Percentiles rank a stretch among this genome's conserved stretches.
phyloP scores from a whole-genome alignment of 2,888 invertebrate species.

The Octonoba sinensis region DNA sequence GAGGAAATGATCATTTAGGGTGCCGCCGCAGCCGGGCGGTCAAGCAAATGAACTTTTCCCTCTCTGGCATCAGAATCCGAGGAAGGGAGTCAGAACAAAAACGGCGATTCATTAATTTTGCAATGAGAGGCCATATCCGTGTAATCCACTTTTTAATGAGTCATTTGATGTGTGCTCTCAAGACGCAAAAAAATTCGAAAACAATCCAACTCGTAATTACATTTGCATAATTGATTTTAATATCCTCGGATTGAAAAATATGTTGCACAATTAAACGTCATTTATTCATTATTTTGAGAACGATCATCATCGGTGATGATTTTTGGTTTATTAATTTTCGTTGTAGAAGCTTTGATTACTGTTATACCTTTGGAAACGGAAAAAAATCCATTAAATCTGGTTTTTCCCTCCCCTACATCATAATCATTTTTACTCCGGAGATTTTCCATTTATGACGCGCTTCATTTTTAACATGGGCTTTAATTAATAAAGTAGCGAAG shows the following conservation, averaged over 20 bases:
- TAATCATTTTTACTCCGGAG: constrained; percentile 31
- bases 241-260: constrained; percentile 62
- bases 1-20: too few species aligned
- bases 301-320: constrained; percentile 52
- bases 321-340: constrained; percentile 60
- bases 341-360: constrained; percentile 35
- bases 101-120: too few species aligned
- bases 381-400: too few species aligned
- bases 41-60: too few species aligned
- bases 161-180: constrained; percentile 38
- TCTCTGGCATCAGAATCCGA: too few species aligned
- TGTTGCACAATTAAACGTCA: constrained; percentile 63
- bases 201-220: constrained; percentile 43
- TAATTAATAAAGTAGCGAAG: constrained; percentile 52
- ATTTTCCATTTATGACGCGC: constrained; percentile 44
- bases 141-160: constrained; percentile 60
- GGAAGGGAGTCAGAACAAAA: too few species aligned
- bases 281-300: constrained; percentile 60
- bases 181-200: constrained; percentile 12
- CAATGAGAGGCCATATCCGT: constrained; percentile 5
- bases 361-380: constrained; percentile 39
- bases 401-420: constrained; percentile 24
- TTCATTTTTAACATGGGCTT: constrained; percentile 55
- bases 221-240: constrained; percentile 64
- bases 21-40: too few species aligned